These are phyloP conservation scores for Burhinus oedicnemus DNA, from an alignment of 2,113 vertebrate species.

Conservation along the genomic window DNA sequence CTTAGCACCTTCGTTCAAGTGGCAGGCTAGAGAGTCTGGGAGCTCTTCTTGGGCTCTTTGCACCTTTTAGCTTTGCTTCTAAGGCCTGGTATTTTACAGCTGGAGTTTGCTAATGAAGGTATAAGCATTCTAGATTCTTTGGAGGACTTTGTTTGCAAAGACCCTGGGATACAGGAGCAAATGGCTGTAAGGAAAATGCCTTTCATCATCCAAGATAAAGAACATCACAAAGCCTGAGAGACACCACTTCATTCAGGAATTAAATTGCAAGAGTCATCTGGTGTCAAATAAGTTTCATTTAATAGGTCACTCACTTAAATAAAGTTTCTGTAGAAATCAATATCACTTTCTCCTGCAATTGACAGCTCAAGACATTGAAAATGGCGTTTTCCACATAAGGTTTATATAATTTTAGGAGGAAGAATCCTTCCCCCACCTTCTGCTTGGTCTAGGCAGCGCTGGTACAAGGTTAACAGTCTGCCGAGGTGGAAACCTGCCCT, in stretches of 20 bases:
- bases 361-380: slow-evolving; percentile 66
- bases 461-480: not conserved
- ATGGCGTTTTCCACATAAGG: slow-evolving; percentile 33
- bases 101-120: not conserved
- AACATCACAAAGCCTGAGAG: slow-evolving; percentile 45
- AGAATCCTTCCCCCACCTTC: not conserved
- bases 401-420: slow-evolving; percentile 54
- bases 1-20: not conserved
- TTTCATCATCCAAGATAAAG: slow-evolving; percentile 45
- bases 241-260: slow-evolving; percentile 50
- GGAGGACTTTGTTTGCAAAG: not conserved
- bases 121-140: not conserved
- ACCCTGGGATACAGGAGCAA: not conserved
- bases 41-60: not conserved
- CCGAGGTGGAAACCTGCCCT: not conserved
- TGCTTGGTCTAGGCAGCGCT: not conserved
- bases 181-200: slow-evolving; percentile 25
- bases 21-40: not conserved
- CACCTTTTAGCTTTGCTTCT: not conserved
- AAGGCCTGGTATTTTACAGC: not conserved
- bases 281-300: slow-evolving; percentile 64
- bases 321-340: slow-evolving; percentile 71
- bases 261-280: slow-evolving; percentile 61
- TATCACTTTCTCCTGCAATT: slow-evolving; percentile 60
- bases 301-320: slow-evolving; percentile 55